phyloP scores from a whole-genome alignment of 2,797 vertebrate genomes.

The Anguilla anguilla region DNA sequence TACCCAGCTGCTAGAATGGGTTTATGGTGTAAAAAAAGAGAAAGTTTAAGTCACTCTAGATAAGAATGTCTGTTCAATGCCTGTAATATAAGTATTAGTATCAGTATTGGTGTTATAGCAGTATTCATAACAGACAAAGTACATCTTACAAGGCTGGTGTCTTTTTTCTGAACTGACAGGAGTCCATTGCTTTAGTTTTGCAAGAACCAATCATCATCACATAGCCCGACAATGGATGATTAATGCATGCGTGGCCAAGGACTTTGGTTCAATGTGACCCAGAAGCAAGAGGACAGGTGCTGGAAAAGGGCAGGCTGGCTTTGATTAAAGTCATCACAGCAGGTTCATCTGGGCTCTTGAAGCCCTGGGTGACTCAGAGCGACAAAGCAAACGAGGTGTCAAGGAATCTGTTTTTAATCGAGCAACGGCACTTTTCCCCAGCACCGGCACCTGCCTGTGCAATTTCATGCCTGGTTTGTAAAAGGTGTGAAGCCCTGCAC shows the following conservation, averaged over 20 bases:
- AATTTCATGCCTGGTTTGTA: constrained; percentile 24
- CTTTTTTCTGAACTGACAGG: background rate
- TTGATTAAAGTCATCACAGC: constrained; percentile 12
- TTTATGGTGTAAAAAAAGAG: background rate
- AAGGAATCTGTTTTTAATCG: background rate
- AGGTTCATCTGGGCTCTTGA: background rate
- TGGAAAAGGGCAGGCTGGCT: constrained; percentile 6
- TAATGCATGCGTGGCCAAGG: background rate
- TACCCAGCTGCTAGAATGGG: background rate
- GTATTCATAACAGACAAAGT: background rate
- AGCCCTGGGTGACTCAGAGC: background rate
- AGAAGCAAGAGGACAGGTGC: background rate
- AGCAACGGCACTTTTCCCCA: background rate
- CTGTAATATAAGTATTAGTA: background rate
- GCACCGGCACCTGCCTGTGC: background rate
- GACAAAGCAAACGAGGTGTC: background rate
- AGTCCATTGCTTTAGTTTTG: background rate
- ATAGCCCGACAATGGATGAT: background rate
- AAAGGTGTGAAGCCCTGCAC: constrained; percentile 11
- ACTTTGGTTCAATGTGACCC: constrained; percentile 20
- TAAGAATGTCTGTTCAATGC: background rate
- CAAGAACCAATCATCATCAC: constrained; percentile 19
- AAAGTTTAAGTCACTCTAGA: background rate
- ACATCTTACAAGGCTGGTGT: background rate
- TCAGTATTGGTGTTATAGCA: background rate